Evolutionary conservation across 2,888 invertebrate genomes (phyloP), one percentile per base, ranked within the genome.

Genomic region (Cyclophora punctaria): DNA sequence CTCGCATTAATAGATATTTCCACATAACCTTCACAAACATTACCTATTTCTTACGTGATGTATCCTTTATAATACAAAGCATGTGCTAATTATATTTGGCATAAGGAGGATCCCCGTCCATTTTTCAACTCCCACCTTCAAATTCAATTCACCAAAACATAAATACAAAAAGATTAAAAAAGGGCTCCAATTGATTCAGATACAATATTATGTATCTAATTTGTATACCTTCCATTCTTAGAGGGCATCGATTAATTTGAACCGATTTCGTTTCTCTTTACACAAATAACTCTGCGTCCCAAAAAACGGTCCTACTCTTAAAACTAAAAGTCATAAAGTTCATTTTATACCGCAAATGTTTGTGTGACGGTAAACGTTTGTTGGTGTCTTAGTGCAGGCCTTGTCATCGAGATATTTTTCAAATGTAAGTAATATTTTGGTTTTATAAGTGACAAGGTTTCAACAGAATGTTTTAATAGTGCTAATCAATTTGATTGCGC

Each of bases 141-240:
- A 67, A 60, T 62, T 37, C 37, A 37, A 37, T 37, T 37, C 37
- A 37, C 37, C 53, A 58, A 65, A 62, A 66, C 60, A 54, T 62
- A 68, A 68, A 69, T 66, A 67, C 67, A 64, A 61, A 63, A 67
- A 68, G 66, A 67, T 20, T 20, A 58, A 63, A 67, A 65, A 63
- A 70, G 45, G 57, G 53, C 65, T 66, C 66, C 52, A 56, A 57
- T 57, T 54, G 75, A 75, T 76, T 78, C 66, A 61, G 73, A 80
- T 78, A 71, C 76, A 73, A 78, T 74, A 70, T 69, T 75, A 68
- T 85, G 86, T 85, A 80, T 73, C 73, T 77, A 83, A 87, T 87
- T 86, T 85, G 85, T 87, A 80, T 75, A 75, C 69, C 71, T 76
- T 76, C 74, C 69, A 67, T 66, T 73, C 70, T 66, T 63, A 64